These are phyloP conservation scores for Tetheella fluctuosa DNA, from an alignment of 2,888 invertebrate genomes.

Conservation along the genomic window DNA sequence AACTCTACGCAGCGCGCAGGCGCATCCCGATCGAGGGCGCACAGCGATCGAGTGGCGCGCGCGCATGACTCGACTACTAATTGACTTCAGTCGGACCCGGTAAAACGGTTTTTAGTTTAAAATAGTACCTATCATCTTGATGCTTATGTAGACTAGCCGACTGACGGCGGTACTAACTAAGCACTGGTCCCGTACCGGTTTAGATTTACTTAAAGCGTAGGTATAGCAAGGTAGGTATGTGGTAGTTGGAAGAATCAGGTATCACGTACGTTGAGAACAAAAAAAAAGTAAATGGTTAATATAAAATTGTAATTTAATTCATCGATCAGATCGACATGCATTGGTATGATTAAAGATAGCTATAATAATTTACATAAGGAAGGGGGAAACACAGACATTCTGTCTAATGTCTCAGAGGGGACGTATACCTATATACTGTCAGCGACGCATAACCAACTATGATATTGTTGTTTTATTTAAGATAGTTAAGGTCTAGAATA, in stretches of 20 bases:
- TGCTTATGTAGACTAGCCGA: slow-evolving; percentile 20
- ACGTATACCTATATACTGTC: background rate
- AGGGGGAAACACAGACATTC: background rate
- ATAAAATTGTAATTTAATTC: background rate
- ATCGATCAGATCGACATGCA: background rate
- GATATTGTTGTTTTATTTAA: too few species aligned
- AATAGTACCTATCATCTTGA: slow-evolving; percentile 56
- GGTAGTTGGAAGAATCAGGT: background rate
- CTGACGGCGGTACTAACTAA: background rate
- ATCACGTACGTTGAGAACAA: background rate
- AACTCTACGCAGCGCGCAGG: slow-evolving; percentile 51
- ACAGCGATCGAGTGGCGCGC: slow-evolving; percentile 26
- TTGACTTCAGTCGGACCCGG: slow-evolving; percentile 55
- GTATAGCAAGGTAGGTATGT: background rate
- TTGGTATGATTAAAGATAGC: background rate
- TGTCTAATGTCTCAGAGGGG: background rate
- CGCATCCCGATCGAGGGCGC: slow-evolving; percentile 65
- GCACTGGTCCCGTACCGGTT: background rate
- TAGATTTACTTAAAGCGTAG: background rate
- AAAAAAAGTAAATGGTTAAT: background rate
- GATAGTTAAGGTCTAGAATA: too few species aligned
- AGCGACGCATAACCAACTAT: too few species aligned
- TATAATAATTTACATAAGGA: background rate
- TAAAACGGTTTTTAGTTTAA: slow-evolving; percentile 55
- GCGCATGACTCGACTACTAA: slow-evolving; percentile 65